Conservation (phyloP, 2,113 vertebrate genomes). For the Ondatra zibethicus region DNA sequence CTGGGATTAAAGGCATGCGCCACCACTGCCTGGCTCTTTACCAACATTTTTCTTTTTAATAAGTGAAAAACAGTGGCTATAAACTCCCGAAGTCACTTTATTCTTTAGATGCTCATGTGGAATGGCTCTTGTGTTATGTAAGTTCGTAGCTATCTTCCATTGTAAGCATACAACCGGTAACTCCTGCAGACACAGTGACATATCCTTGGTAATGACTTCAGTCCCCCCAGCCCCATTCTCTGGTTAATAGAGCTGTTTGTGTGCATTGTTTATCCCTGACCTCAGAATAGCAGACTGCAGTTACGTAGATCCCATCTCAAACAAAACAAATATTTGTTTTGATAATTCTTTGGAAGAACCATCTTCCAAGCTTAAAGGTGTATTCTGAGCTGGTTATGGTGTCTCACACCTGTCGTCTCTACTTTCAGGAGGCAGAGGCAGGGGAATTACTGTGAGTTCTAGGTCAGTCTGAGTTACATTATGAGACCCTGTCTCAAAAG, state of each 20-base stretch:
- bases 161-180: neutral
- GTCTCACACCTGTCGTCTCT: neutral
- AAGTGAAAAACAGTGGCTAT: neutral
- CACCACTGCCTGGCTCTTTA: neutral
- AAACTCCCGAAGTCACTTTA: neutral
- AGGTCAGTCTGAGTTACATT: neutral
- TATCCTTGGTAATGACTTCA: neutral
- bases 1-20: neutral
- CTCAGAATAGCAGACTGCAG: neutral
- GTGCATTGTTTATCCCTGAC: neutral
- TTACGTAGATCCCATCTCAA: constrained; percentile 9
- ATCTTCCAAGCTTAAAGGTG: neutral
- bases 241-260: neutral
- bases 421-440: neutral
- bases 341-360: neutral
- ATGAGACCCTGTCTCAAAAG: neutral
- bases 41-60: neutral
- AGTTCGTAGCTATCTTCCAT: neutral
- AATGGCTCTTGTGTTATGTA: neutral
- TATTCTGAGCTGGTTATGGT: neutral
- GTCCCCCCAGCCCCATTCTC: neutral
- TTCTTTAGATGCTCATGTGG: constrained; percentile 5
- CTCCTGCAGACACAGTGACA: neutral
- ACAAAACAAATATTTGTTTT: neutral
- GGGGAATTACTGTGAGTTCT: neutral